Percentiles rank a stretch among this genome's conserved stretches.
Evolutionary conservation across 2,113 vertebrate species (phyloP).

Genomic region (Vulpes ferrilata): DNA sequence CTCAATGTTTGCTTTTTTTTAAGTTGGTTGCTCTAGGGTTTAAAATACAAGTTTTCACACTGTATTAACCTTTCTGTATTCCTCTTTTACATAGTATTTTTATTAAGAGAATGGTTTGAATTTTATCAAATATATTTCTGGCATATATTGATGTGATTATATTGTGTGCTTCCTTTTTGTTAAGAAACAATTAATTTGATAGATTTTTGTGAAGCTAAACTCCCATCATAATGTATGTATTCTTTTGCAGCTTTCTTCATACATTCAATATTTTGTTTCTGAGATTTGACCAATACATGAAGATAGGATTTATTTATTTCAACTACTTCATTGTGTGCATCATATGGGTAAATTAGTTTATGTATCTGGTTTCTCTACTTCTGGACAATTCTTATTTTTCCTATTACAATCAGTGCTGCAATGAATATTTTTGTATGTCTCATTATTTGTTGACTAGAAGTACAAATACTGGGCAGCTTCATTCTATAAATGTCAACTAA

Average conservation of each 20-base stretch:
- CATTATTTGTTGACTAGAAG: not conserved
- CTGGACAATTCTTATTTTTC: not conserved
- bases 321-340: not conserved
- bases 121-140: slow-evolving; percentile 33
- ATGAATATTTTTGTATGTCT: not conserved
- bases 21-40: not conserved
- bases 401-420: not conserved
- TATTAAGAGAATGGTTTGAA: not conserved
- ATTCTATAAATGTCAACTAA: slow-evolving; percentile 1
- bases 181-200: slow-evolving; percentile 3
- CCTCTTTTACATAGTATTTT: not conserved
- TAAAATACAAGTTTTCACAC: not conserved
- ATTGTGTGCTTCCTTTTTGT: not conserved
- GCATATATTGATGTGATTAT: not conserved
- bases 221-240: not conserved
- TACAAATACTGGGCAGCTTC: not conserved
- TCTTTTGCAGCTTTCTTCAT: slow-evolving; percentile 14
- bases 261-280: slow-evolving; percentile 38
- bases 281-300: not conserved
- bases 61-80: not conserved
- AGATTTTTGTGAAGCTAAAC: not conserved
- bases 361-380: not conserved
- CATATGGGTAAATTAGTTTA: not conserved
- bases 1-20: not conserved
- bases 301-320: slow-evolving; percentile 20